A percentile compares a stretch with the other conserved stretches of the same genome.
phyloP scores from a whole-genome alignment of 2,797 vertebrate genomes.

The Spinibarbus caldwelli region DNA sequence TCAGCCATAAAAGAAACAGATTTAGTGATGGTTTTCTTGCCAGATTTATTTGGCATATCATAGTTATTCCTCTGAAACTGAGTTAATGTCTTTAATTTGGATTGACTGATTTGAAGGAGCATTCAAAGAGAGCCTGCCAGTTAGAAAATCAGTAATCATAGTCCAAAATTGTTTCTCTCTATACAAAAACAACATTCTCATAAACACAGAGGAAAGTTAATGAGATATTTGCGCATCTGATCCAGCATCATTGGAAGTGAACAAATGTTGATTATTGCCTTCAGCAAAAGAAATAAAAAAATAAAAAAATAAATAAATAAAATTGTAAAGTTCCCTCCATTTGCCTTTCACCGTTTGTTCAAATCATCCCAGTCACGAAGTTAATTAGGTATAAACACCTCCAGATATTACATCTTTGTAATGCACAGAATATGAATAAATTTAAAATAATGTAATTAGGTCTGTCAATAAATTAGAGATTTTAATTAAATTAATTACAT shows the following conservation, averaged over 20 bases:
- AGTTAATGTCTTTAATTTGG: conserved; percentile 45
- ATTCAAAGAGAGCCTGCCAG: conserved; percentile 41
- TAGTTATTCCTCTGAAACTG: conserved; percentile 23
- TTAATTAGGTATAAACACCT: conserved; percentile 58
- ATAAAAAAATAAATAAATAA: conserved; percentile 11
- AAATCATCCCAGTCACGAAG: conserved; percentile 43
- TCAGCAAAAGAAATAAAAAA: conserved; percentile 22
- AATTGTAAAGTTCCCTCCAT: conserved; percentile 42
- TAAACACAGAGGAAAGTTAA: conserved; percentile 50
- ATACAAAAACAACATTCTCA: conserved; percentile 49
- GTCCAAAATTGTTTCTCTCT: conserved; percentile 47
- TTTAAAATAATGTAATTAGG: conserved; percentile 11
- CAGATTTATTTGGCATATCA: conserved; percentile 33
- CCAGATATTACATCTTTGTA: conserved; percentile 45
- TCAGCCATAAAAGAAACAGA: neutral
- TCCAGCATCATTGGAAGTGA: conserved; percentile 50
- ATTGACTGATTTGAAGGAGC: conserved; percentile 40
- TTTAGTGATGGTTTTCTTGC: conserved; percentile 8
- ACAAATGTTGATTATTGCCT: conserved; percentile 47
- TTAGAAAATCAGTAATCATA: conserved; percentile 55
- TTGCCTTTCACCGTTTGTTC: conserved; percentile 44
- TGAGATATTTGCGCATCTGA: conserved; percentile 47
- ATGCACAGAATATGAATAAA: conserved; percentile 42
- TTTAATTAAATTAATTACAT: neutral
- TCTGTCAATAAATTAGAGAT: neutral